Evolutionary conservation across 2,797 vertebrate genomes (phyloP).

Genomic region (Enteromius viviparus): DNA sequence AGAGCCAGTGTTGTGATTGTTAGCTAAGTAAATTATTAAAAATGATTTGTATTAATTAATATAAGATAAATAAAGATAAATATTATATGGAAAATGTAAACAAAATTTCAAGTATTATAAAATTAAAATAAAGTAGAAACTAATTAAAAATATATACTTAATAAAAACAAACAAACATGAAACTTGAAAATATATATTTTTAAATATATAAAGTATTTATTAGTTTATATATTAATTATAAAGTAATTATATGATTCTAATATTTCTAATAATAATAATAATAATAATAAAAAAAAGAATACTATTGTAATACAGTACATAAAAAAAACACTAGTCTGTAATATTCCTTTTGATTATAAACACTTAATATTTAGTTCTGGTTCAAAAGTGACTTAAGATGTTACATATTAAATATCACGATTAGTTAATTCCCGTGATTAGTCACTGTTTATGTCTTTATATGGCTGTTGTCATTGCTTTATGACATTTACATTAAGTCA

Average conservation of each 20-base stretch:
- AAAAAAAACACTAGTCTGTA: neutral
- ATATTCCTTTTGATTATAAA: neutral
- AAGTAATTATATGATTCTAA: too few species aligned
- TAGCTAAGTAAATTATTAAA: neutral
- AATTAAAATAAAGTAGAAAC: neutral
- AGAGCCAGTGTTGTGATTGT: neutral
- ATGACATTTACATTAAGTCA: neutral
- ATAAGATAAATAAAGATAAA: neutral
- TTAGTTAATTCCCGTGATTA: neutral
- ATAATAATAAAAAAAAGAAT: neutral
- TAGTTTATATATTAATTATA: too few species aligned
- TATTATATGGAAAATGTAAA: too few species aligned
- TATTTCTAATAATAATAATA: neutral
- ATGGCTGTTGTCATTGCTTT: neutral
- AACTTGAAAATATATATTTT: neutral
- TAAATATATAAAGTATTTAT: too few species aligned
- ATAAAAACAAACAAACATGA: neutral
- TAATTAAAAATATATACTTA: neutral
- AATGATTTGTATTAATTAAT: neutral
- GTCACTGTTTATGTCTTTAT: neutral
- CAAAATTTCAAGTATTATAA: neutral
- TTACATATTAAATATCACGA: neutral
- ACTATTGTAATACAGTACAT: neutral
- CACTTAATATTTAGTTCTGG: neutral
- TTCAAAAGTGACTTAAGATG: neutral